A percentile compares a stretch with the other conserved stretches of the same genome.
Conservation (phyloP, 92 coral and sea anemone genomes). For the Virgularia gustaviana region DNA sequence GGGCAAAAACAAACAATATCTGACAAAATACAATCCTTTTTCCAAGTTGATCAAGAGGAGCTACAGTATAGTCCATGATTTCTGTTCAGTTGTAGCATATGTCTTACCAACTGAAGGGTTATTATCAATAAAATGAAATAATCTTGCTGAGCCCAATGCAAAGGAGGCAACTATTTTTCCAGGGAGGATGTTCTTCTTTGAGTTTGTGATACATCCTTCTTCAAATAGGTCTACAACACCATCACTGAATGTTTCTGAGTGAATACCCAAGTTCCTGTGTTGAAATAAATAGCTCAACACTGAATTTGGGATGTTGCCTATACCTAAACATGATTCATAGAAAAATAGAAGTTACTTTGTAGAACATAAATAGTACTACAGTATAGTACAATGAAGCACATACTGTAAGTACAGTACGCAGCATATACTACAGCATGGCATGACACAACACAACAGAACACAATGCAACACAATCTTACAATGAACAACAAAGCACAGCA, state of each 20-base stretch:
- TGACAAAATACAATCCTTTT: no score
- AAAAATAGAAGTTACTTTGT: no score
- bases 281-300: slow-evolving; percentile 63
- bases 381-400: neutral
- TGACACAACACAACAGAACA: no score
- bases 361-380: neutral
- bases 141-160: slow-evolving; percentile 80
- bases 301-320: slow-evolving; percentile 88
- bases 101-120: slow-evolving; percentile 95
- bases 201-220: slow-evolving; percentile 79
- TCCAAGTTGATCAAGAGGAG: no score
- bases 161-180: slow-evolving; percentile 86
- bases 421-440: no score
- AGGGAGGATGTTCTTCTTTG: slow-evolving; percentile 68
- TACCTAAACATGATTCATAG: slow-evolving; percentile 54
- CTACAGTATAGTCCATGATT: no score
- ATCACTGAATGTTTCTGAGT: slow-evolving; percentile 94
- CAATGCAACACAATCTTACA: no score
- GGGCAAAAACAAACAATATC: no score
- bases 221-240: slow-evolving; percentile 81
- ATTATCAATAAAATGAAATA: slow-evolving; percentile 80
- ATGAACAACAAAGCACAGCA: no score
- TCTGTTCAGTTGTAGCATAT: no score
- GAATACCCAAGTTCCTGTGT: slow-evolving; percentile 86
- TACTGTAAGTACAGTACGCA: no score